phyloP scores from a whole-genome alignment of 1,140 invertebrate species.

The Batillaria attramentaria region DNA sequence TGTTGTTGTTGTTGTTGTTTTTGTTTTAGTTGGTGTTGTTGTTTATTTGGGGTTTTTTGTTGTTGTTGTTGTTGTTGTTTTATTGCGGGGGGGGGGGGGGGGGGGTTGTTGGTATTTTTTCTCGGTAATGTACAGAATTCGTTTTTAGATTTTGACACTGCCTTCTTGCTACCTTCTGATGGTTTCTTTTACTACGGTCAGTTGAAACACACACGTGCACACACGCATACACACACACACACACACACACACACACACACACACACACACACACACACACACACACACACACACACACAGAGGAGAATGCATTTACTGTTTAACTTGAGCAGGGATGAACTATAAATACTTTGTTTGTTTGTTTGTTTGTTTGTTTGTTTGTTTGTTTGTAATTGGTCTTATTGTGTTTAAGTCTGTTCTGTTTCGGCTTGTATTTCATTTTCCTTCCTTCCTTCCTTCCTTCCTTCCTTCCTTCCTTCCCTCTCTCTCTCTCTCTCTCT shows the following conservation, averaged over 20 bases:
- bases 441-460: neutral
- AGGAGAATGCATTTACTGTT: neutral
- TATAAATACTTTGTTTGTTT: neutral
- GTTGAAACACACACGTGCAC: neutral
- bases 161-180: neutral
- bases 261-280: constrained; percentile 18
- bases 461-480: neutral
- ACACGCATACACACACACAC: neutral
- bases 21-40: neutral
- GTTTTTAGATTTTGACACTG: neutral
- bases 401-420: neutral
- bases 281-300: constrained; percentile 15
- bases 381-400: neutral
- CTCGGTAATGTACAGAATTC: neutral
- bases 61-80: neutral
- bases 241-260: constrained; percentile 5
- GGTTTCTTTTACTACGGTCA: too few relatives aligned
- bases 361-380: neutral
- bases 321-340: neutral
- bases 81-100: neutral
- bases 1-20: neutral
- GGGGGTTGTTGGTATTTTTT: too few relatives aligned
- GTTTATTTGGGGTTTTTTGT: neutral
- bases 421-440: neutral
- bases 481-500: neutral